Base-by-base conservation (phyloP, 2,888 invertebrate genomes). In the Leucoptera coffeella region DNA sequence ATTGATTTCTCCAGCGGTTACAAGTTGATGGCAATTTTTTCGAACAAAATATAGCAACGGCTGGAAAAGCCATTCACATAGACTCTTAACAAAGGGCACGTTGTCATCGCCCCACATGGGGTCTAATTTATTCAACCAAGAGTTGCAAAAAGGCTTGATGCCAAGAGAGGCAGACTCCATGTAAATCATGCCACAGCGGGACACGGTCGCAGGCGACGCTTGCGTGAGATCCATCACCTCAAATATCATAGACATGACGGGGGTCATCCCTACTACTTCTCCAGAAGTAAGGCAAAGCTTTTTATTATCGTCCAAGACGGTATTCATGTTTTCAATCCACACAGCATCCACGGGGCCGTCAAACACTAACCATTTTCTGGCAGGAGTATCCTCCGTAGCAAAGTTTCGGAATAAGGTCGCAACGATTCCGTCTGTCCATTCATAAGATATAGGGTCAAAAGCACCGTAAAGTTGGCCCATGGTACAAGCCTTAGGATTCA, bases 401-500 rank as follows among this genome's bases (percentile, higher is more conserved):
- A 82, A 83, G 44, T 77, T 73, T 42, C 93, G 62, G 58, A 85
- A 90, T 54, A 84, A 81, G 3, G 78, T 81, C 0, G 90, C 84
- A 17, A 87, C 82, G 15, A 94, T 81, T 4, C 91, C 91, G 50
- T 91, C 91, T 1, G 80, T 82, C 90, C 91, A 91, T 61, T 94
- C 93, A 39, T 90, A 89, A 0, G 93, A 90, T 25, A 87, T 76
- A 1, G 87, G 85, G 67, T 95, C 92, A 50, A 93, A 92, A 35
- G 85, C 85, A 2, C 94, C 94, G 47, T 91, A 95, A 11, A 95
- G 59, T 48, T 93, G 92, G 8, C 88, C 90, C 82, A 92, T 85
- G 2, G 91, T 91, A 26, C 95, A 83, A 1, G 93, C 78, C 62
- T 94, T 95, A 1, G 95, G 95, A 64, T 94, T 95, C 26, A 95